Base-by-base conservation (phyloP, 2,888 invertebrate genomes). In the Thera britannica region DNA sequence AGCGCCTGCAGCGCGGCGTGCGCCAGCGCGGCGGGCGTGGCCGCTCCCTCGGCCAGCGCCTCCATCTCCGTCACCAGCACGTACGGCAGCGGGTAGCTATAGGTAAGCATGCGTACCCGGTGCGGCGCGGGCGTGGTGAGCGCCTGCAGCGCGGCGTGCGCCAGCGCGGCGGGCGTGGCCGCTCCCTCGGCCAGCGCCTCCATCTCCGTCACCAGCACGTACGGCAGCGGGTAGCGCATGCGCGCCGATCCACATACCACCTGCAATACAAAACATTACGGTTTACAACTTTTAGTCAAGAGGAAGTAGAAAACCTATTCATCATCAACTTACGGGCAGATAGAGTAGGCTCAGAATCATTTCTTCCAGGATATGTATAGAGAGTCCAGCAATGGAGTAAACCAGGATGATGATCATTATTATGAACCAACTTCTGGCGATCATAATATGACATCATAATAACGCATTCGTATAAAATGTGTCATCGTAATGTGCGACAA, bases 221-320 rank as follows among this genome's bases (percentile, higher is more conserved):
- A 99, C 90, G 97, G 97, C 71, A 97, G 96, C 59, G 99, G 99
- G 94, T 99, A 99, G 75, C 97, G 96, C 98, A 99, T 98, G 86
- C 98, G 96, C 72, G 98, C 97, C 60, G 98, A 98, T 82, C 98
- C 98, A 88, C 96, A 95, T 75, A 95, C 86, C 77, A 96, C 96
- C 93, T 96, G 84, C 12, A 35, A 55, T 54, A 41, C 41, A 38
- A 38, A 3, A 38, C 38, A 38, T 6, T 23, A 23, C 23, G 23
- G 23, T 23, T 23, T 23, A 23, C 23, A 23, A 23, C 23, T 23
- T 23, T 23, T 23, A 23, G 23, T 23, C 23, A 23, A 23, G 23
- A 23, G 23, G 23, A 23, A 23, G 23, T 23, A 23, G 23, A 23
- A 23, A 23, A 23, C 23, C 23, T 23, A 23, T 23, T 23, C 23